These are phyloP conservation scores for Anguilla japonica DNA, from an alignment of 2,113 vertebrate species.

Conservation along the genomic window DNA sequence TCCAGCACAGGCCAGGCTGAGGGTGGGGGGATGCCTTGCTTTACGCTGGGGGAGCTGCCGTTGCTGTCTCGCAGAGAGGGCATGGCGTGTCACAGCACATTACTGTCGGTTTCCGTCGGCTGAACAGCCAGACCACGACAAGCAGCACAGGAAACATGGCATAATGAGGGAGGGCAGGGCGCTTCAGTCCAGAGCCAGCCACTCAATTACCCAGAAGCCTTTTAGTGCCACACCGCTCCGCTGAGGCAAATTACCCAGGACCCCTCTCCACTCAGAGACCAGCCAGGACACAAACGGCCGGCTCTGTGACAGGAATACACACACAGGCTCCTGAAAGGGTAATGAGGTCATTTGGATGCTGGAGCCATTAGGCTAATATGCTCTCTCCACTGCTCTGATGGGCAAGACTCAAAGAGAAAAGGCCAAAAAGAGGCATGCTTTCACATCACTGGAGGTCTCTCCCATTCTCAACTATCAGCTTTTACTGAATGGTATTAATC, in stretches of 20 bases:
- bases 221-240: slow-evolving; percentile 87
- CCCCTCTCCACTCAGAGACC: slow-evolving; percentile 84
- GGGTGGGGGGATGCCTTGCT: slow-evolving; percentile 37
- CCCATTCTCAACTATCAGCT: slow-evolving; percentile 47
- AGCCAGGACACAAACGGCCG: slow-evolving; percentile 56
- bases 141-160: slow-evolving; percentile 78
- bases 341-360: slow-evolving; percentile 85
- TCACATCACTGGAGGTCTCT: slow-evolving; percentile 53
- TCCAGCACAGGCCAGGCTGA: slow-evolving; percentile 18
- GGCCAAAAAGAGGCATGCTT: slow-evolving; percentile 39
- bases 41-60: slow-evolving; percentile 45
- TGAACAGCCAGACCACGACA: slow-evolving; percentile 76
- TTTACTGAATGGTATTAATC: slow-evolving; percentile 61
- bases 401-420: slow-evolving; percentile 45
- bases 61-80: slow-evolving; percentile 58
- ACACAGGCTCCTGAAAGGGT: slow-evolving; percentile 76
- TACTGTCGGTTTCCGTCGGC: slow-evolving; percentile 75
- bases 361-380: slow-evolving; percentile 77
- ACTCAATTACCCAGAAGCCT: slow-evolving; percentile 95
- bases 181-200: slow-evolving; percentile 66
- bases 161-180: slow-evolving; percentile 85
- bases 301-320: slow-evolving; percentile 72
- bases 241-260: slow-evolving; percentile 89
- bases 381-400: slow-evolving; percentile 46
- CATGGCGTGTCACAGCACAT: slow-evolving; percentile 79